Conservation (phyloP, 2,113 vertebrate genomes). For the Antidorcas marsupialis region DNA sequence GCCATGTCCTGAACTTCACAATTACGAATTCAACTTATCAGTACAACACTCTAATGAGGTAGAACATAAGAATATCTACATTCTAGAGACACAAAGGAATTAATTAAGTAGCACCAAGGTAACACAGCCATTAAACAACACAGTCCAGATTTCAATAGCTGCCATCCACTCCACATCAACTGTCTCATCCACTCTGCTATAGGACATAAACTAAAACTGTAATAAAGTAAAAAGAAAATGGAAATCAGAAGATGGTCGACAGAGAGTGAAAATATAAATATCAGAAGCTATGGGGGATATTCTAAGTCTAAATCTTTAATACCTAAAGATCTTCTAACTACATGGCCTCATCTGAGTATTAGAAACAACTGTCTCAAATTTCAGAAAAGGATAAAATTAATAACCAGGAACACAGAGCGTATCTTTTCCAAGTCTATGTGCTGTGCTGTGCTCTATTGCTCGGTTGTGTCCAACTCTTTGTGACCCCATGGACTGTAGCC, state of each 20-base stretch:
- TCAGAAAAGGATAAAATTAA: neutral
- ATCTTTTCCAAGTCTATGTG: neutral
- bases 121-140: neutral
- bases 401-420: neutral
- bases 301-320: neutral
- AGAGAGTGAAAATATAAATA: neutral
- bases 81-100: neutral
- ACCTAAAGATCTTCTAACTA: neutral
- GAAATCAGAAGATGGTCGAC: neutral
- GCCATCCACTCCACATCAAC: neutral
- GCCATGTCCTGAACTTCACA: neutral
- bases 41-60: neutral
- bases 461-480: neutral
- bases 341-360: neutral
- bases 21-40: neutral
- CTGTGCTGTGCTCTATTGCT: neutral
- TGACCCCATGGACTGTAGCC: neutral
- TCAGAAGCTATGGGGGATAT: neutral
- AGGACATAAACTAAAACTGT: neutral
- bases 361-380: neutral
- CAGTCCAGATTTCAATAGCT: neutral
- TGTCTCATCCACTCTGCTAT: neutral
- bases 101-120: neutral
- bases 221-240: neutral
- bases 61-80: neutral